phyloP scores from a whole-genome alignment of 2,113 vertebrate genomes.

The human (Homo sapiens) region GRCh38 chr21:29540501-29541000 shows the following conservation, averaged over 20 bases:
- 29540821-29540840: background rate
- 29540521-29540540: conserved; percentile 36
- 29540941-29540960: background rate
- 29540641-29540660: background rate
- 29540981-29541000: too few species aligned
- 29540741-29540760: background rate
- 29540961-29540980: too few species aligned
- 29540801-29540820: background rate
- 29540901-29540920: too few species aligned
- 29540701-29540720: background rate
- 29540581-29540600: background rate
- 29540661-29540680: background rate
- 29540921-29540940: background rate
- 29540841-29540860: background rate
- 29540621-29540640: background rate
- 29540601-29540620: background rate
- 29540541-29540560: conserved; percentile 46
- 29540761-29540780: background rate
- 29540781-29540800: background rate
- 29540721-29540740: background rate
- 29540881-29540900: background rate
- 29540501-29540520: background rate
- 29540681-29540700: background rate
- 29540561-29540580: background rate
- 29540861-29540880: background rate